Conservation (phyloP, 2,888 invertebrate genomes). For the Ophraella communa region DNA sequence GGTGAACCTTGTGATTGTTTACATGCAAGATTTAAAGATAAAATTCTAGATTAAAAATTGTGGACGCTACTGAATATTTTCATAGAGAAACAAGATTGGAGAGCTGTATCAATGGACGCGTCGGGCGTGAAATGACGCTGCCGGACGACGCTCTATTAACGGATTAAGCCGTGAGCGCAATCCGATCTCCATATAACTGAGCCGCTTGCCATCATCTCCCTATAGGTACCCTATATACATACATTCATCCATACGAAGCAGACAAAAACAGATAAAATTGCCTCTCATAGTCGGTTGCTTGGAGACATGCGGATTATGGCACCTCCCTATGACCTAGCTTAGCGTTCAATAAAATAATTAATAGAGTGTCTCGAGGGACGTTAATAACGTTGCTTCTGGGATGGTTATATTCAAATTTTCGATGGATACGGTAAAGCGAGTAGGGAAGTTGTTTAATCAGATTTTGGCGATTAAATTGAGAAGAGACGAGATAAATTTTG, state of each 20-base stretch:
- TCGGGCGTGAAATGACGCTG: constrained; percentile 58
- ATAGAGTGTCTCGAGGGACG: constrained; percentile 53
- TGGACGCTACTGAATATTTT: constrained; percentile 18
- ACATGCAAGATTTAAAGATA: too few relatives aligned
- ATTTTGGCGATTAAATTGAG: constrained; percentile 23
- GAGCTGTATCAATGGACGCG: constrained; percentile 49
- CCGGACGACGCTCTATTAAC: constrained; percentile 55
- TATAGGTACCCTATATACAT: constrained; percentile 31
- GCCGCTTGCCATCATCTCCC: constrained; percentile 45
- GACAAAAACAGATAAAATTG: constrained; percentile 56
- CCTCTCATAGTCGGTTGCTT: constrained; percentile 54
- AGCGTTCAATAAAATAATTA: constrained; percentile 59
- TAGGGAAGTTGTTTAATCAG: constrained; percentile 30
- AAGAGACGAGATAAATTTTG: constrained; percentile 6
- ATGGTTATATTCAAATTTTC: constrained; percentile 54
- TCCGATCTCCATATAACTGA: constrained; percentile 57
- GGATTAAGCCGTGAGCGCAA: constrained; percentile 55
- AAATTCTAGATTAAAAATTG: neutral
- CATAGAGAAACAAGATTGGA: constrained; percentile 31
- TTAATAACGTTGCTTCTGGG: constrained; percentile 37
- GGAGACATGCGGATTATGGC: constrained; percentile 54
- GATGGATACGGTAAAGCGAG: constrained; percentile 43
- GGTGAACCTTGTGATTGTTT: too few relatives aligned
- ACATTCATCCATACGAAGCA: constrained; percentile 33
- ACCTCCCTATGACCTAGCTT: constrained; percentile 49